A percentile compares a stretch with the other conserved stretches of the same genome.
These are phyloP conservation scores for Apistogramma diplotaenia DNA, from an alignment of 2,113 vertebrate genomes.

Conservation along the genomic window DNA sequence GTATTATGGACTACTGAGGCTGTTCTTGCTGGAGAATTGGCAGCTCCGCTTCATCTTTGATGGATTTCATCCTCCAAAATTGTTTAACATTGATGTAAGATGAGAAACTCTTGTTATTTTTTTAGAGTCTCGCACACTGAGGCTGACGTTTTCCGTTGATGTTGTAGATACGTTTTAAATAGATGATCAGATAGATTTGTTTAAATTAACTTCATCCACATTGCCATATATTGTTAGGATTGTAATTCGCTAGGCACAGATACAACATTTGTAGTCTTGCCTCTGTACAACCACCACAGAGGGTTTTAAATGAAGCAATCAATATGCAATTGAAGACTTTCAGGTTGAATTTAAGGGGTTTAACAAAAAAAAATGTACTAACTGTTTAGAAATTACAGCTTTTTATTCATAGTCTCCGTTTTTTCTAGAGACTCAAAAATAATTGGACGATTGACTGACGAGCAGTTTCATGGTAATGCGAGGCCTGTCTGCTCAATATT, in stretches of 20 bases:
- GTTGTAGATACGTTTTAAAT: background rate
- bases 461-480: background rate
- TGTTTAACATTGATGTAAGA: slow-evolving; percentile 16
- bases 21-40: slow-evolving; percentile 22
- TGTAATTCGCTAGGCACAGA: background rate
- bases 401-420: background rate
- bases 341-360: background rate
- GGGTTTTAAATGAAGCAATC: background rate
- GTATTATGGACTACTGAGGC: slow-evolving; percentile 32
- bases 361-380: background rate
- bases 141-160: background rate
- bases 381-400: background rate
- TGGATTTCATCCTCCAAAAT: slow-evolving; percentile 38
- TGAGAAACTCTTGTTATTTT: slow-evolving; percentile 11
- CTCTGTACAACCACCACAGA: no score
- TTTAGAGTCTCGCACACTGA: background rate
- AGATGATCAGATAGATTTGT: background rate
- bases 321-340: background rate
- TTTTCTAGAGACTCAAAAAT: background rate
- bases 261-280: background rate
- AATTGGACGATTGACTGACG: background rate
- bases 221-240: background rate
- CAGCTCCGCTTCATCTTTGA: slow-evolving; percentile 39
- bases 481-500: background rate
- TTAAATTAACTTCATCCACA: background rate